Evolutionary conservation across 2,113 vertebrate species (phyloP).

Genomic region (Globicephala melas): DNA sequence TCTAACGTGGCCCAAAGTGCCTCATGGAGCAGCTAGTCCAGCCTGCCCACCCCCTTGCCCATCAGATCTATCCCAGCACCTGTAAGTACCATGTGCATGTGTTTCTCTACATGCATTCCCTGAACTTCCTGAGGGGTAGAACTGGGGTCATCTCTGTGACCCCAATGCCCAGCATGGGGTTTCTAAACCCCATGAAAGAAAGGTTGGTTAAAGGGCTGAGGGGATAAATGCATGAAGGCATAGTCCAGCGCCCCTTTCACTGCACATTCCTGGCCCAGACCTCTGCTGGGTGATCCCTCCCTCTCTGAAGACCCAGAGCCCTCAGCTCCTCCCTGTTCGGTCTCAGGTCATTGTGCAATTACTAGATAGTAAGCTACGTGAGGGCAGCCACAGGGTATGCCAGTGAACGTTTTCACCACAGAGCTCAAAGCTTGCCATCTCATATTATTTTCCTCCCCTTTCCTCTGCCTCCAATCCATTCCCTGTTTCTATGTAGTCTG

Average conservation of each 20-base stretch:
- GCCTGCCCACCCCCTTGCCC: neutral
- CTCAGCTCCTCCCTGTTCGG: accelerated
- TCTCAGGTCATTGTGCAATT: neutral
- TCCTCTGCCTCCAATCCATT: neutral
- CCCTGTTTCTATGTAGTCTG: neutral
- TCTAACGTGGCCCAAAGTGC: neutral
- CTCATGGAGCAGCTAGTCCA: neutral
- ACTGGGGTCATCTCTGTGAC: neutral
- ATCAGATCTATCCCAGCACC: neutral
- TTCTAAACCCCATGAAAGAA: neutral
- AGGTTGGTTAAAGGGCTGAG: neutral
- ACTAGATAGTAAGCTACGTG: neutral
- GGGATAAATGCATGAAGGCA: neutral
- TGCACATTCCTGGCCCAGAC: too few species aligned
- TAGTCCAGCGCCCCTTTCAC: neutral
- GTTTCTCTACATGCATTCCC: neutral
- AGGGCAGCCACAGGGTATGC: neutral
- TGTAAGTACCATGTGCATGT: accelerated
- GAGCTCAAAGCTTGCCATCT: neutral
- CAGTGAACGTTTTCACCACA: neutral
- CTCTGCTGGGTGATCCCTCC: neutral
- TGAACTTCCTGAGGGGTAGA: neutral
- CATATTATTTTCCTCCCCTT: neutral
- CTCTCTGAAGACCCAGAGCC: neutral
- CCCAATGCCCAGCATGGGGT: neutral